phyloP scores from a whole-genome alignment of 2,888 invertebrate genomes.

The Amorpha juglandis region DNA sequence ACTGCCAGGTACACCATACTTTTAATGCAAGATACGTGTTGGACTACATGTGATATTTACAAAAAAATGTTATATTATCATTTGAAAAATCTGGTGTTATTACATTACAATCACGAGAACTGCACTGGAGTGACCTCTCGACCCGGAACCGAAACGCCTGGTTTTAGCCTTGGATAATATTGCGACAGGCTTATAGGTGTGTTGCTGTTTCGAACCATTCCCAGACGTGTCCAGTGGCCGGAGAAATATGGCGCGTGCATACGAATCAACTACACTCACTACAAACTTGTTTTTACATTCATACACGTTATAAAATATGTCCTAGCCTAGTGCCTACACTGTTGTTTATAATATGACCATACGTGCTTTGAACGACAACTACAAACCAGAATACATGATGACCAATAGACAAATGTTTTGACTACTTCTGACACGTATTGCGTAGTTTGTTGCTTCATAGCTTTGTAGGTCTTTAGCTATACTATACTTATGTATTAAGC shows the following conservation, averaged over 20 bases:
- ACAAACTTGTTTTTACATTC: neutral
- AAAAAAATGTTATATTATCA: neutral
- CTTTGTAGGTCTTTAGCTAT: neutral
- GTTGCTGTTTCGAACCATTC: neutral
- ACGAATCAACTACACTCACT: neutral
- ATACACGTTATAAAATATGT: too few relatives aligned
- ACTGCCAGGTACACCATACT: too few relatives aligned
- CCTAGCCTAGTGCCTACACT: neutral
- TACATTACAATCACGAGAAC: neutral
- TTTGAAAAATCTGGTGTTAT: neutral
- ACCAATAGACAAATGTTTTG: conserved; percentile 29
- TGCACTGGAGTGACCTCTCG: conserved; percentile 48
- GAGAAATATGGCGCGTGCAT: neutral
- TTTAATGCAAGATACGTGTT: too few relatives aligned
- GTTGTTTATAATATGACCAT: conserved; percentile 23
- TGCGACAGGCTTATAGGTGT: neutral
- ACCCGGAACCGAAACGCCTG: conserved; percentile 55
- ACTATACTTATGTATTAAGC: neutral
- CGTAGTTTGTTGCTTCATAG: neutral
- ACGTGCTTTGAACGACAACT: conserved; percentile 34
- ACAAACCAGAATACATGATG: conserved; percentile 18
- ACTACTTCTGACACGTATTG: conserved; percentile 33
- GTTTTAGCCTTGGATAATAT: conserved; percentile 54
- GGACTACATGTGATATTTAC: too few relatives aligned
- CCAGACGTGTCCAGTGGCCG: neutral